Percentiles rank a stretch among this genome's conserved stretches.
phyloP scores from a whole-genome alignment of 2,797 vertebrate genomes.

The Mionectes olivaceus region DNA sequence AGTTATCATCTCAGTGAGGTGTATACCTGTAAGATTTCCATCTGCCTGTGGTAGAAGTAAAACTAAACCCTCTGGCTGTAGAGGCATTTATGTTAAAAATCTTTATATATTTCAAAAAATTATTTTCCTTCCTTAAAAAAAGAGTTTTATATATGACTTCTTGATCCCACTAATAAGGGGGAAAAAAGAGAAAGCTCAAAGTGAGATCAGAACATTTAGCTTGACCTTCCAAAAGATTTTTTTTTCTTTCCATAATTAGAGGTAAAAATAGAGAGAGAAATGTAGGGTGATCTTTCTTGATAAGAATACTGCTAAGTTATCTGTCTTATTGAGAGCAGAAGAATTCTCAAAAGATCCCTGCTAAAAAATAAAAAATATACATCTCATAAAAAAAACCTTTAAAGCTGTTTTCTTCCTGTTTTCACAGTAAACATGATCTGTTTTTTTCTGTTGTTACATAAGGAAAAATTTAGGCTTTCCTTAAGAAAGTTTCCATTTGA shows the following conservation, averaged over 20 bases:
- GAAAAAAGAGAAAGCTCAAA: neutral
- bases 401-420: slow-evolving; percentile 1
- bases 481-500: neutral
- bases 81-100: neutral
- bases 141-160: neutral
- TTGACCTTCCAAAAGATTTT: neutral
- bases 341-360: neutral
- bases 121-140: neutral
- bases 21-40: neutral
- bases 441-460: slow-evolving; percentile 6
- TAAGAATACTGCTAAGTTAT: neutral
- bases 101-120: neutral
- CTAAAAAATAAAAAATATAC: neutral
- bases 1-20: neutral
- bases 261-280: slow-evolving; percentile 51
- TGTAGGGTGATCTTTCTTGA: slow-evolving; percentile 28
- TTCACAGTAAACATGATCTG: slow-evolving; percentile 4
- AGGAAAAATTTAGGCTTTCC: slow-evolving; percentile 6
- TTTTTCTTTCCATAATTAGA: slow-evolving; percentile 36
- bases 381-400: neutral
- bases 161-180: neutral
- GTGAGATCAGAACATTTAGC: neutral
- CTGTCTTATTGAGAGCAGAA: neutral
- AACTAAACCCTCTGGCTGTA: neutral
- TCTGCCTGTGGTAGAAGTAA: neutral